Percentiles rank a stretch among this genome's conserved stretches.
These are phyloP conservation scores for Planococcus citri DNA, from an alignment of 1,140 invertebrate genomes.

Conservation along the genomic window DNA sequence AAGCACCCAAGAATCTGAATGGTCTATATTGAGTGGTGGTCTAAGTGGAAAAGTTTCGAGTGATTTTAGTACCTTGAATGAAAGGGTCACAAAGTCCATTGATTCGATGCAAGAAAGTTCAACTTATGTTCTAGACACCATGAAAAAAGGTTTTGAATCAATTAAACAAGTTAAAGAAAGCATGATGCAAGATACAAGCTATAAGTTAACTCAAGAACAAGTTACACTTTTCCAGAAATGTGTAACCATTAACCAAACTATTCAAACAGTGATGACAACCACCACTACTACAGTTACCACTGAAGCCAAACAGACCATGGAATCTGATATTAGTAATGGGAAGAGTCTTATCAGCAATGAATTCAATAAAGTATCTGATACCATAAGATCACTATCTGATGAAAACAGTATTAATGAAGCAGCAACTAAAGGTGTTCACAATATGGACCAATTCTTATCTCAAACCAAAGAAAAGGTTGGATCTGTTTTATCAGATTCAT, in stretches of 20 bases:
- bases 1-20: background rate
- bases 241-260: background rate
- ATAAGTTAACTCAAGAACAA: background rate
- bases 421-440: background rate
- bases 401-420: background rate
- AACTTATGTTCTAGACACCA: background rate
- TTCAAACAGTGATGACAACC: background rate
- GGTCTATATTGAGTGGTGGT: background rate
- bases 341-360: background rate
- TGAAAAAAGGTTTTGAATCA: background rate
- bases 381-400: background rate
- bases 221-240: background rate
- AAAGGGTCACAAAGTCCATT: background rate
- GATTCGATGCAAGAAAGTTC: background rate
- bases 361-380: background rate
- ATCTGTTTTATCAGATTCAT: background rate
- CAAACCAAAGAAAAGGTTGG: background rate
- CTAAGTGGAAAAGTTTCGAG: background rate
- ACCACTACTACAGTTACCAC: background rate
- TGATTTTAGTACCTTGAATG: background rate
- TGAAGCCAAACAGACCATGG: background rate
- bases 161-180: background rate
- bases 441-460: background rate
- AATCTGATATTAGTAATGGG: background rate
- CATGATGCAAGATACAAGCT: background rate